Conservation (phyloP, 2,113 vertebrate species). For the Picathartes gymnocephalus region DNA sequence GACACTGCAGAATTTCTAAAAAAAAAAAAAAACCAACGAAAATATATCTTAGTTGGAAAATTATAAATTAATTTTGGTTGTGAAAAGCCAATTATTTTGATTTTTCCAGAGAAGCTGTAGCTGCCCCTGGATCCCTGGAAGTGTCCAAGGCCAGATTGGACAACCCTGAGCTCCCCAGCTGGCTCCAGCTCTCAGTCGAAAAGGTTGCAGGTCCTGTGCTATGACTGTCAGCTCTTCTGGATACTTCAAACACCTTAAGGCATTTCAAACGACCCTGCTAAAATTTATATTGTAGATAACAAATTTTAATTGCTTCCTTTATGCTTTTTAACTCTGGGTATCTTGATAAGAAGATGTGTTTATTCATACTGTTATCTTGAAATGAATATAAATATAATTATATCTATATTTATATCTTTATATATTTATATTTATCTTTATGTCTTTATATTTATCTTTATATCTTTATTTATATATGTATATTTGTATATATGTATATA, state of each 20-base stretch:
- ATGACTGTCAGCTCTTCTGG: background rate
- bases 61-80: background rate
- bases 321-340: background rate
- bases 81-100: background rate
- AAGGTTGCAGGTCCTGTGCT: background rate
- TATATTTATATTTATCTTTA: background rate
- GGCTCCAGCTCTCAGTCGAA: background rate
- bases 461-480: background rate
- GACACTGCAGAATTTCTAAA: background rate
- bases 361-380: background rate
- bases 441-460: background rate
- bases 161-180: background rate
- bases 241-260: background rate
- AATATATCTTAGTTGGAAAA: background rate
- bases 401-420: too few species aligned
- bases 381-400: too few species aligned
- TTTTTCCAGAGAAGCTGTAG: background rate
- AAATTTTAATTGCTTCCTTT: background rate
- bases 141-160: background rate
- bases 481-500: background rate
- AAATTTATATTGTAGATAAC: background rate
- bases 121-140: background rate
- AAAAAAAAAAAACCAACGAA: rapidly evolving
- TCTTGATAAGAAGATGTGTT: background rate
- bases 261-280: background rate